A percentile compares a stretch with the other conserved stretches of the same genome.
These are phyloP conservation scores for Aradophagus sp. DNA, from an alignment of 1,140 invertebrate species.

Conservation along the genomic window DNA sequence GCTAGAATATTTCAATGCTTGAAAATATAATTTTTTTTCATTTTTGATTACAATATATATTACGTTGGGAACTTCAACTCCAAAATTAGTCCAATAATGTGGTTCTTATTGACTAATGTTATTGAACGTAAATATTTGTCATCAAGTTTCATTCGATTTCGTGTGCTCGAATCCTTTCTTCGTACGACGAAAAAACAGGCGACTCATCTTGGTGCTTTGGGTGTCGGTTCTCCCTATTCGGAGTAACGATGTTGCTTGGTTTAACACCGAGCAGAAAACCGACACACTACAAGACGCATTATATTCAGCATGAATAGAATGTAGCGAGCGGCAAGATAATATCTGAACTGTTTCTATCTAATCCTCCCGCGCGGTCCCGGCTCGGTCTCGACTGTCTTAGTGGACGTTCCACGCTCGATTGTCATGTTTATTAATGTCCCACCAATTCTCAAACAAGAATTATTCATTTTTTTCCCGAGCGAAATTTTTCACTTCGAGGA, in stretches of 20 bases:
- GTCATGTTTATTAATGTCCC: conserved; percentile 30
- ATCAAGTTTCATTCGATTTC: conserved; percentile 9
- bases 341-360: conserved; percentile 38
- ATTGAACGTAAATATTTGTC: too few species aligned
- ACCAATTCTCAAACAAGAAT: conserved; percentile 13
- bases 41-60: too few species aligned
- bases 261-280: conserved; percentile 18
- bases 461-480: conserved; percentile 26
- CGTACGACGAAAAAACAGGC: not conserved
- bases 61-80: too few species aligned
- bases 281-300: conserved; percentile 17
- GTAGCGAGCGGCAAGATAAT: conserved; percentile 20
- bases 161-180: conserved; percentile 6
- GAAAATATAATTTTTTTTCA: too few species aligned
- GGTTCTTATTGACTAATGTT: too few species aligned
- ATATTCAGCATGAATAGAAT: conserved; percentile 25
- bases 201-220: conserved; percentile 14
- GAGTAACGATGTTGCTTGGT: conserved; percentile 14
- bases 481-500: conserved; percentile 22
- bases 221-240: conserved; percentile 7
- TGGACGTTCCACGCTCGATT: conserved; percentile 4
- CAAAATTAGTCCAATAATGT: too few species aligned
- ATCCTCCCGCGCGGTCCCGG: conserved; percentile 10
- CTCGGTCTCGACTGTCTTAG: not conserved
- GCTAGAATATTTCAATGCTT: too few species aligned